These are phyloP conservation scores for Lochmaea capreae DNA, from an alignment of 2,888 invertebrate species.

Conservation along the genomic window DNA sequence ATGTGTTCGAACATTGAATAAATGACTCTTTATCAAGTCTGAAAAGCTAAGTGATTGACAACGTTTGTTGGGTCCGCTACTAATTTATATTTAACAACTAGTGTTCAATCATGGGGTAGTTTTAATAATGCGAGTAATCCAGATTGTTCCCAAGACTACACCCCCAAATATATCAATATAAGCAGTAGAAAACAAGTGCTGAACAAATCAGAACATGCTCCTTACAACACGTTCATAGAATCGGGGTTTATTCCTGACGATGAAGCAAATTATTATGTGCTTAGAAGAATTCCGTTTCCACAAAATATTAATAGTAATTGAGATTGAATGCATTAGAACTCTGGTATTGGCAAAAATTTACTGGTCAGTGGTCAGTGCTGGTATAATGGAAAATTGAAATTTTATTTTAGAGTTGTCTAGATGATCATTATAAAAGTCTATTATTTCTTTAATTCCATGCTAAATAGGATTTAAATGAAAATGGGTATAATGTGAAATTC, in stretches of 20 bases:
- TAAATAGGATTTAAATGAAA: background rate
- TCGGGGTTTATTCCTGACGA: no score
- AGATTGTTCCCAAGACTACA: no score
- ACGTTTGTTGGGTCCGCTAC: no score
- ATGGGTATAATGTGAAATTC: constrained; percentile 1
- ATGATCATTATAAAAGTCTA: constrained; percentile 4
- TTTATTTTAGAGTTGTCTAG: background rate
- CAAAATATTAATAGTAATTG: background rate
- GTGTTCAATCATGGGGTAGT: no score
- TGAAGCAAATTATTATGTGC: no score
- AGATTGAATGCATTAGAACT: background rate
- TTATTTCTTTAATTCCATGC: background rate
- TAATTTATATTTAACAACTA: no score
- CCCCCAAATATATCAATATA: no score
- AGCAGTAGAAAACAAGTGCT: no score
- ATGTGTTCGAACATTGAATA: no score
- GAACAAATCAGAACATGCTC: background rate
- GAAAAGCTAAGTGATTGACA: no score
- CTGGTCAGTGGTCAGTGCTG: background rate
- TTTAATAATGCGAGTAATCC: no score
- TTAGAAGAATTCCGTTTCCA: background rate
- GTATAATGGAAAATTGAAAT: background rate
- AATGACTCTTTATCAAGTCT: no score
- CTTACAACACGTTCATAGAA: background rate
- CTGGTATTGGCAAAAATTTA: background rate